Conservation (phyloP, 2,888 invertebrate genomes). For the Hanleya hanleyi region DNA sequence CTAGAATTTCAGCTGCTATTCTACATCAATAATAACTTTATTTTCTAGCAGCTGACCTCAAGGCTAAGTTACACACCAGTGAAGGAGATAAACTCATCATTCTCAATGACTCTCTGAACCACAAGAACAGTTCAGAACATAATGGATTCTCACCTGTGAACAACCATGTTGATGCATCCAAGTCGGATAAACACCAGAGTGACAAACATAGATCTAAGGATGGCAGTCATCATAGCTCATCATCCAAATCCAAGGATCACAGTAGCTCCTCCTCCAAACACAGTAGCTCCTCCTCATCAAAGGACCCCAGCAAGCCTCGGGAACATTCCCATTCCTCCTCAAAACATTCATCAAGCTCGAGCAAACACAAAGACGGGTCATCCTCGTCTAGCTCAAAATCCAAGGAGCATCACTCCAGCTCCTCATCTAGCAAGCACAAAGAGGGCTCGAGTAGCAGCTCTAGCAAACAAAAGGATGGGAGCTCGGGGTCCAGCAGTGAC, state of each 20-base stretch:
- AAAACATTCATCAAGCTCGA: constrained; percentile 28
- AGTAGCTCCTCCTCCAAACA: constrained; percentile 44
- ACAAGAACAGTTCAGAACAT: constrained; percentile 35
- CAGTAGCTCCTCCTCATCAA: constrained; percentile 40
- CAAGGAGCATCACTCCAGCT: constrained; percentile 38
- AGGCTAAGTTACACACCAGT: not conserved
- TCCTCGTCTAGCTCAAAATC: constrained; percentile 38
- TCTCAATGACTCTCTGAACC: constrained; percentile 23
- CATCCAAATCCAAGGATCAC: constrained; percentile 17
- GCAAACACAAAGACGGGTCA: constrained; percentile 29
- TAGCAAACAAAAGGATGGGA: constrained; percentile 25
- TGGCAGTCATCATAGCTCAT: constrained; percentile 15
- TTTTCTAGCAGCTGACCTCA: not conserved
- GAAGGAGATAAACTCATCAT: too few species aligned
- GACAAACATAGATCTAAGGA: constrained; percentile 10
- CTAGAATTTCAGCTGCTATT: too few species aligned
- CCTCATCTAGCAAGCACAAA: constrained; percentile 26
- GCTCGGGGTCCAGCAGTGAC: constrained; percentile 28
- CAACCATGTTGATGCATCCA: constrained; percentile 26
- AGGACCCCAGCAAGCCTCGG: not conserved
- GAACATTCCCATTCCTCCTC: too few species aligned
- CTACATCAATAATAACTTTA: too few species aligned
- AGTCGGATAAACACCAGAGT: constrained; percentile 45
- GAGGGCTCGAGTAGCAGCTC: constrained; percentile 34
- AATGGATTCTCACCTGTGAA: constrained; percentile 17